Conservation (phyloP, 2,113 vertebrate genomes). For the Isurus oxyrinchus region DNA sequence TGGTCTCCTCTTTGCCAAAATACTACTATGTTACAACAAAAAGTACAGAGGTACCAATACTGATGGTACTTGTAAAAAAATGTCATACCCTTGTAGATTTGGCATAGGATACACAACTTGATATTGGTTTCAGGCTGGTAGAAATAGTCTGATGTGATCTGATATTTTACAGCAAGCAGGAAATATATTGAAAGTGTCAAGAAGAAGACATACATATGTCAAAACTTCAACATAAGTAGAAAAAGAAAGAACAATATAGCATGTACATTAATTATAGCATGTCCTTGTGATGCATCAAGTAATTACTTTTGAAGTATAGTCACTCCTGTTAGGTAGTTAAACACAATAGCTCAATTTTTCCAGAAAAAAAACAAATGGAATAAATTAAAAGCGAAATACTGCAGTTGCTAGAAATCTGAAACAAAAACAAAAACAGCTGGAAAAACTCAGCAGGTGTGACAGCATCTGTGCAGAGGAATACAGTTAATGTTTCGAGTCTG, state of each 20-base stretch:
- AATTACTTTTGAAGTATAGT: background rate
- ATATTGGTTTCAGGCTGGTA: background rate
- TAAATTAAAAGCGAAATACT: no score
- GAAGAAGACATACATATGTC: background rate
- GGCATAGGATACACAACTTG: background rate
- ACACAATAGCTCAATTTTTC: background rate
- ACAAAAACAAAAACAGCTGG: no score
- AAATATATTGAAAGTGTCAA: background rate
- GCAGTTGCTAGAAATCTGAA: no score
- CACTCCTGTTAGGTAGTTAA: background rate
- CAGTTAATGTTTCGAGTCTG: no score
- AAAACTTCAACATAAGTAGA: background rate
- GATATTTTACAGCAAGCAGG: background rate
- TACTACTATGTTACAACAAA: background rate
- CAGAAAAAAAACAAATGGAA: background rate
- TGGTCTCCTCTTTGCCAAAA: background rate
- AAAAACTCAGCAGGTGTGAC: no score
- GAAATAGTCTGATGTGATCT: background rate
- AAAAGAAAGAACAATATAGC: background rate
- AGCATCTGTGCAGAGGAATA: no score
- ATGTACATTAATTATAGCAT: background rate
- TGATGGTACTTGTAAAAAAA: background rate
- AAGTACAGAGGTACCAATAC: background rate
- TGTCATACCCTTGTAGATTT: background rate
- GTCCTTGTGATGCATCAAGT: background rate